Percentiles rank a stretch among this genome's conserved stretches.
Evolutionary conservation across 1,140 invertebrate species (phyloP).

Genomic region (Nephila pilipes): DNA sequence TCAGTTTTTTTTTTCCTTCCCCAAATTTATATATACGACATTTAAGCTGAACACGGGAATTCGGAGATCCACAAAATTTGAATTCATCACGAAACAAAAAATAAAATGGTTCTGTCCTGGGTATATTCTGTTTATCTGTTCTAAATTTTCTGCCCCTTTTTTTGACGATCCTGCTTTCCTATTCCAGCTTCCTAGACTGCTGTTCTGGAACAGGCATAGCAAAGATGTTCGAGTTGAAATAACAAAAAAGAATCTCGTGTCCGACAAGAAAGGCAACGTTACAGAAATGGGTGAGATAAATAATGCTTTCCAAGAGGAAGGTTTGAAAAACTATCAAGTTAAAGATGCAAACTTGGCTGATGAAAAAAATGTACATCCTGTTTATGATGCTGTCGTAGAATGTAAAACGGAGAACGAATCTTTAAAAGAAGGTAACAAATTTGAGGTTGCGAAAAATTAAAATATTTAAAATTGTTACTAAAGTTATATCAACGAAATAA

Average conservation of each 20-base stretch:
- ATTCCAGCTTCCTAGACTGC: conserved; percentile 81
- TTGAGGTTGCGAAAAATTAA: neutral
- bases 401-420: neutral
- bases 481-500: too few relatives aligned
- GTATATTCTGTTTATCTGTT: neutral
- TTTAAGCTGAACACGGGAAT: too few relatives aligned
- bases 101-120: too few relatives aligned
- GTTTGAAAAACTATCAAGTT: neutral
- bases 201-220: conserved; percentile 82
- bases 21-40: too few relatives aligned
- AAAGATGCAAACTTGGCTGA: neutral
- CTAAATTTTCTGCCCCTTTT: neutral
- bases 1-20: too few relatives aligned
- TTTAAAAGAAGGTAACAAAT: neutral
- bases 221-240: conserved; percentile 80
- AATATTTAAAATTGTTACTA: too few relatives aligned
- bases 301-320: conserved; percentile 24
- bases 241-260: conserved; percentile 59
- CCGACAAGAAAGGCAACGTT: neutral
- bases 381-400: neutral
- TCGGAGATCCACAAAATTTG: too few relatives aligned
- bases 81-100: too few relatives aligned
- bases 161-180: neutral
- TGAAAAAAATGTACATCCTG: neutral
- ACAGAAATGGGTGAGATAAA: conserved; percentile 45